A percentile compares a stretch with the other conserved stretches of the same genome.
phyloP scores from a whole-genome alignment of 2,888 invertebrate species.

The Cheilosia vernalis region DNA sequence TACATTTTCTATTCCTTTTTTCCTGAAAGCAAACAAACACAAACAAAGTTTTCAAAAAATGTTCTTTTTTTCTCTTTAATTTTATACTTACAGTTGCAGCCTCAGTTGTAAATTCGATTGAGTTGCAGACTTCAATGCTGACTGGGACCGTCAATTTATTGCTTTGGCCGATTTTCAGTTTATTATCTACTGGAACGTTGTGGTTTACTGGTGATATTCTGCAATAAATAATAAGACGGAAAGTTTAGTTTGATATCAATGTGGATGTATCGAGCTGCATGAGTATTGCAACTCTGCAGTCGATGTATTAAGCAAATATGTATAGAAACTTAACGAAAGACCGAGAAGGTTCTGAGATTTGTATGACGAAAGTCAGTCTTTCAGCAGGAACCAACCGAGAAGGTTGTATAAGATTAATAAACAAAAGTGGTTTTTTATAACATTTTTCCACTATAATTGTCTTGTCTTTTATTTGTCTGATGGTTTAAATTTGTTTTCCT shows the following conservation, averaged over 20 bases:
- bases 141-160: slow-evolving; percentile 80
- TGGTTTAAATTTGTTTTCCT: too few relatives aligned
- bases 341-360: too few relatives aligned
- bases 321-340: too few relatives aligned
- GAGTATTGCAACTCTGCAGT: too few relatives aligned
- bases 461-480: too few relatives aligned
- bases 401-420: too few relatives aligned
- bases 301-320: too few relatives aligned
- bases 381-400: too few relatives aligned
- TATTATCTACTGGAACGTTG: slow-evolving; percentile 71
- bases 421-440: too few relatives aligned
- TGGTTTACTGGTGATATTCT: slow-evolving; percentile 43
- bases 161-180: slow-evolving; percentile 77
- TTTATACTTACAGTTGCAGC: slow-evolving; percentile 76
- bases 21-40: slow-evolving; percentile 76
- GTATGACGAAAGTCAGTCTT: too few relatives aligned
- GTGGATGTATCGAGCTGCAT: too few relatives aligned
- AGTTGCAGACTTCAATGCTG: slow-evolving; percentile 80
- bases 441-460: too few relatives aligned
- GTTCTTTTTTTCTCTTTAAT: neutral
- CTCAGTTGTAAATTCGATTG: slow-evolving; percentile 78
- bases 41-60: neutral
- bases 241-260: neutral
- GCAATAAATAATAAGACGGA: neutral
- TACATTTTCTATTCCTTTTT: slow-evolving; percentile 91